Conservation (phyloP, 2,797 vertebrate genomes). For the Artibeus lituratus region DNA sequence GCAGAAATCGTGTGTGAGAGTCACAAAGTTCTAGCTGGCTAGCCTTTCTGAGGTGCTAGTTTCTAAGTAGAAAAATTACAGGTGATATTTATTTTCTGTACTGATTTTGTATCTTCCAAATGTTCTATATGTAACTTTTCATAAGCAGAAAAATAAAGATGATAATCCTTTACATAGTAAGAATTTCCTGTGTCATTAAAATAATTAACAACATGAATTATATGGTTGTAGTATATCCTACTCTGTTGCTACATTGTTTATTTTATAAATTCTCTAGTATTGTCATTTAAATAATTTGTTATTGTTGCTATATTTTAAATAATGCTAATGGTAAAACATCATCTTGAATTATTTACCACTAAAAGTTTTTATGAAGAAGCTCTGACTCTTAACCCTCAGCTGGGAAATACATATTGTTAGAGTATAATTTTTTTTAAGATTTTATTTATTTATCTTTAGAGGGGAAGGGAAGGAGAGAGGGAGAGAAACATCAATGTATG, state of each 20-base stretch:
- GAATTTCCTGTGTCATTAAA: background rate
- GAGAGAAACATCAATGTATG: no score
- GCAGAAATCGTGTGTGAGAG: background rate
- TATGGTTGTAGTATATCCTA: background rate
- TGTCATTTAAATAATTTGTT: conserved; percentile 9
- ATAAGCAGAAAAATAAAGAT: conserved; percentile 21
- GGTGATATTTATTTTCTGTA: background rate
- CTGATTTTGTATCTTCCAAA: background rate
- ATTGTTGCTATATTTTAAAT: background rate
- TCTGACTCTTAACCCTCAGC: background rate
- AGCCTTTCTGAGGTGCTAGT: background rate
- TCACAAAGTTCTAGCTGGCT: background rate
- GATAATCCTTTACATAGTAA: background rate
- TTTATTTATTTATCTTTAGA: no score
- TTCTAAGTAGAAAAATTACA: background rate
- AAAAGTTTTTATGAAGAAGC: background rate
- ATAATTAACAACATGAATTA: background rate
- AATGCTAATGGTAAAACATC: background rate
- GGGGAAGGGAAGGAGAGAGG: no score
- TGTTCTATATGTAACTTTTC: background rate
- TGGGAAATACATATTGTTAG: background rate
- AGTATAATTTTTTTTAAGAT: background rate
- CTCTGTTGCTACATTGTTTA: background rate
- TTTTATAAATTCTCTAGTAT: background rate
- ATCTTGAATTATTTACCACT: background rate